Conservation (phyloP, 1,140 invertebrate genomes). For the Monochamus saltuarius region DNA sequence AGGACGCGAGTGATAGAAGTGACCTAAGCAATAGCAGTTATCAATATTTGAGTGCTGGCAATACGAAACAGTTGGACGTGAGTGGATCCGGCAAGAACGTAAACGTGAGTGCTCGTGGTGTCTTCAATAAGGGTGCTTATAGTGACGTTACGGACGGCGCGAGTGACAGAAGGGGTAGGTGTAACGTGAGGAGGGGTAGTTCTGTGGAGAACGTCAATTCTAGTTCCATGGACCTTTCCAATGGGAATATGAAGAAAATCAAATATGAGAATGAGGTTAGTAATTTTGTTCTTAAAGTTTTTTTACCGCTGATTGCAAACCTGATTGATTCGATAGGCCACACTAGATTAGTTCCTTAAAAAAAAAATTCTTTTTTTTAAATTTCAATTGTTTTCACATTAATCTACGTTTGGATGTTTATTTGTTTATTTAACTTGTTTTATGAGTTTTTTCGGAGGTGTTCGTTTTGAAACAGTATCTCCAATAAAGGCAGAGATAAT, state of each 20-base stretch:
- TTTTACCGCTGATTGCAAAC: too few species aligned
- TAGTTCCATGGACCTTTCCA: conserved; percentile 37
- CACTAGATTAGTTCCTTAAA: too few species aligned
- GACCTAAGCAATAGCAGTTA: conserved; percentile 9
- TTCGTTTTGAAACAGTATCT: too few species aligned
- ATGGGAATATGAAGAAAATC: conserved; percentile 45
- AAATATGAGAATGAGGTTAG: conserved; percentile 50
- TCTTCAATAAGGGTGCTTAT: background rate
- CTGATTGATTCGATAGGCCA: too few species aligned
- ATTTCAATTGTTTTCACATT: too few species aligned
- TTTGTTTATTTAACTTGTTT: too few species aligned
- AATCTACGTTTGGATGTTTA: too few species aligned
- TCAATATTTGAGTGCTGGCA: conserved; percentile 17
- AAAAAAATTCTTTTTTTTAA: too few species aligned
- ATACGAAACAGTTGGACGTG: conserved; percentile 13
- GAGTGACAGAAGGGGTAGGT: conserved; percentile 19
- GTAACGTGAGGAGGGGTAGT: conserved; percentile 44
- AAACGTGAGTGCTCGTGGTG: too few species aligned
- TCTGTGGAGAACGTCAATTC: conserved; percentile 51
- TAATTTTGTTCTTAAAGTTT: background rate
- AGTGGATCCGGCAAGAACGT: background rate
- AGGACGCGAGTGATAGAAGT: conserved; percentile 20
- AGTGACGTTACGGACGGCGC: conserved; percentile 22
- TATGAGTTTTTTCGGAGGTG: too few species aligned
- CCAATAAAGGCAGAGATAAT: too few species aligned